Conservation (phyloP, 64 coral and sea anemone genomes). For the Montipora foliosa region DNA sequence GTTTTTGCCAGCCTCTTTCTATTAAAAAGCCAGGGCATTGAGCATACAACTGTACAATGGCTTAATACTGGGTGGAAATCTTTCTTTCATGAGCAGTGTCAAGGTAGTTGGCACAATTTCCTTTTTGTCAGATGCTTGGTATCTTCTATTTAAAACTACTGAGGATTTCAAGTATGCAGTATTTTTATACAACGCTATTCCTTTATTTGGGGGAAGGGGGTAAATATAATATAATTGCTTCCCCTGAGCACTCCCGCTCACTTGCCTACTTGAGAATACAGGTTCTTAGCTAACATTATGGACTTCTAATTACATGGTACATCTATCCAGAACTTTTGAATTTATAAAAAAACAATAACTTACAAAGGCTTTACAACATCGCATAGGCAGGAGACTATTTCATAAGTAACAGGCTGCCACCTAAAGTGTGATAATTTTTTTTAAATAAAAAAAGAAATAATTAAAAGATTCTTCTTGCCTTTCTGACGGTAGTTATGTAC, state of each 20-base stretch:
- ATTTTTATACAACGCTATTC: slow-evolving; percentile 9
- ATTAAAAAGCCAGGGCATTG: not conserved
- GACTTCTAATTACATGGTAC: slow-evolving; percentile 2
- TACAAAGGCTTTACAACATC: slow-evolving; percentile 15
- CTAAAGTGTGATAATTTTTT: too few relatives aligned
- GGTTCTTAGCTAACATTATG: not conserved
- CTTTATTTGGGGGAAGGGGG: not conserved
- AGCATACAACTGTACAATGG: not conserved
- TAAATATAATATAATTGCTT: slow-evolving; percentile 13
- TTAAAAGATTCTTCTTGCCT: too few relatives aligned
- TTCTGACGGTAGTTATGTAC: too few relatives aligned
- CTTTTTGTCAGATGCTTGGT: not conserved
- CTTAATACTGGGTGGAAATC: slow-evolving; percentile 6
- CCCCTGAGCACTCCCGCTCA: not conserved
- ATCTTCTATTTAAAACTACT: slow-evolving; percentile 8
- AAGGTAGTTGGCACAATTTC: not conserved
- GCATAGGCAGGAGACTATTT: not conserved
- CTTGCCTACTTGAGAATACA: slow-evolving; percentile 6
- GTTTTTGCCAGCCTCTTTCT: slow-evolving; percentile 10
- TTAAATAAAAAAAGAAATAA: too few relatives aligned
- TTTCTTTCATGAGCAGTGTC: slow-evolving; percentile 1
- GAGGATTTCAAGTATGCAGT: slow-evolving; percentile 14
- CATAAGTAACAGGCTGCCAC: too few relatives aligned
- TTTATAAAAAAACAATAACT: not conserved
- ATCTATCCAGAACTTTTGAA: slow-evolving; percentile 3